These are phyloP conservation scores for Trachops cirrhosus DNA, from an alignment of 2,797 vertebrate species.

Conservation along the genomic window DNA sequence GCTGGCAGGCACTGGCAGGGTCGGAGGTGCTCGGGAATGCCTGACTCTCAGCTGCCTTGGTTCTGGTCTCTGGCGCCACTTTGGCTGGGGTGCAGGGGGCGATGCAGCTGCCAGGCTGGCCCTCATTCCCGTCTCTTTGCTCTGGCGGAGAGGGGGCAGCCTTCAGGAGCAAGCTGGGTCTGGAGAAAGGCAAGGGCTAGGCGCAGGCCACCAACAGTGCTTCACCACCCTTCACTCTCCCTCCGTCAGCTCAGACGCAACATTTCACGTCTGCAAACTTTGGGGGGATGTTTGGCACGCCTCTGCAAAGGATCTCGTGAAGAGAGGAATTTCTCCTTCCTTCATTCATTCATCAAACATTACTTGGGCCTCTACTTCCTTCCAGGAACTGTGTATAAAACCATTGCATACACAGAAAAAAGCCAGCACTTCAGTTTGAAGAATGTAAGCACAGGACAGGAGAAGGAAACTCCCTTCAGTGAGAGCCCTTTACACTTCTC, in stretches of 20 bases:
- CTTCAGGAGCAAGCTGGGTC: not conserved
- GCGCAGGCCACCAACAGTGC: not conserved
- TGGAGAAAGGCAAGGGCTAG: not conserved
- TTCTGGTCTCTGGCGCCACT: not conserved
- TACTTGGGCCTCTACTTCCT: not conserved
- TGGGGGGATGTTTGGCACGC: constrained; percentile 54
- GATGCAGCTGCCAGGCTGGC: not conserved
- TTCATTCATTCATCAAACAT: constrained; percentile 39
- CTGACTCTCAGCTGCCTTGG: not conserved
- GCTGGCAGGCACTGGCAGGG: not conserved
- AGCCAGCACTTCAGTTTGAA: not conserved
- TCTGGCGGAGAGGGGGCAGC: not conserved
- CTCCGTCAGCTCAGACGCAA: not conserved
- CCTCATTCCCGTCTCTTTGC: not conserved
- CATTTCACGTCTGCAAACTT: constrained; percentile 58
- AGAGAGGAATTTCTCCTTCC: not conserved
- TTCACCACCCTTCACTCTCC: constrained; percentile 3
- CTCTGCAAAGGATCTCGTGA: constrained; percentile 70
- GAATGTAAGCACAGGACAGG: constrained; percentile 22
- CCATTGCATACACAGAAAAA: not conserved
- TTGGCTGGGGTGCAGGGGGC: not conserved
- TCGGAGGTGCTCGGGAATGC: not conserved
- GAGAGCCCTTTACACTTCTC: not conserved
- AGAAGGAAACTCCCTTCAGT: not conserved
- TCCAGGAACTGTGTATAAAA: constrained; percentile 20